A percentile compares a stretch with the other conserved stretches of the same genome.
Conservation (phyloP, 2,113 vertebrate genomes). For the Tupaia tana region DNA sequence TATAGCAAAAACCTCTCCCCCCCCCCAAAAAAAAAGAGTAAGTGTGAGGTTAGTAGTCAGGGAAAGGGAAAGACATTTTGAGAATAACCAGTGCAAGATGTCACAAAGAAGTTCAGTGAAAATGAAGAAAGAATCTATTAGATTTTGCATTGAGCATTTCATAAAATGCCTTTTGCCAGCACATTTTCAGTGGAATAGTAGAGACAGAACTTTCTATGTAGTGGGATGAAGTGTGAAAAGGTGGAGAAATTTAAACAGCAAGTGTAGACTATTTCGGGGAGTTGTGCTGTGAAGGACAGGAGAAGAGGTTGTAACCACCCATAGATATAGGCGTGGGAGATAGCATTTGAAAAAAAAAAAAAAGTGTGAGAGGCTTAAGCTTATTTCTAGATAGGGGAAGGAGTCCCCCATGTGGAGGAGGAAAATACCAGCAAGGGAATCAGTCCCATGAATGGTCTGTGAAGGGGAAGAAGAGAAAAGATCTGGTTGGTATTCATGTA, state of each 20-base stretch:
- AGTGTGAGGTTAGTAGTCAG: conserved; percentile 1
- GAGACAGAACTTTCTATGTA: conserved; percentile 41
- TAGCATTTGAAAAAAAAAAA: neutral
- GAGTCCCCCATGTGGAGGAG: conserved; percentile 80
- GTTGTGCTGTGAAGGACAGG: conserved; percentile 37
- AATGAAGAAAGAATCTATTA: conserved; percentile 40
- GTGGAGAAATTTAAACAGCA: conserved; percentile 52
- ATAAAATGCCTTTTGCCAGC: conserved; percentile 41
- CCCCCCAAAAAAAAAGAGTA: neutral
- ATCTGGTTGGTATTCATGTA: neutral
- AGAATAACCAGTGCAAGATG: neutral
- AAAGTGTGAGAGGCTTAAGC: conserved; percentile 36
- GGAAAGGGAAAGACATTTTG: neutral
- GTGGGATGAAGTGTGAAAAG: conserved; percentile 28
- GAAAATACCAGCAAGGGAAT: conserved; percentile 71
- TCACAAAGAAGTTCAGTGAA: conserved; percentile 26
- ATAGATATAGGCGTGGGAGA: conserved; percentile 9
- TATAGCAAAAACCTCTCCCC: too few species aligned
- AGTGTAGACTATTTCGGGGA: conserved; percentile 46
- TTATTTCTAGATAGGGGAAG: conserved; percentile 74
- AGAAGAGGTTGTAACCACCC: conserved; percentile 13
- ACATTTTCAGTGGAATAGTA: conserved; percentile 46
- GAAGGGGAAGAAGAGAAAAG: neutral
- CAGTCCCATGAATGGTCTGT: neutral
- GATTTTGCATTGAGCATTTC: conserved; percentile 47